Evolutionary conservation across 1,140 invertebrate species (phyloP), one percentile per base, ranked within the genome.

Genomic region (Zaprionus africanus): DNA sequence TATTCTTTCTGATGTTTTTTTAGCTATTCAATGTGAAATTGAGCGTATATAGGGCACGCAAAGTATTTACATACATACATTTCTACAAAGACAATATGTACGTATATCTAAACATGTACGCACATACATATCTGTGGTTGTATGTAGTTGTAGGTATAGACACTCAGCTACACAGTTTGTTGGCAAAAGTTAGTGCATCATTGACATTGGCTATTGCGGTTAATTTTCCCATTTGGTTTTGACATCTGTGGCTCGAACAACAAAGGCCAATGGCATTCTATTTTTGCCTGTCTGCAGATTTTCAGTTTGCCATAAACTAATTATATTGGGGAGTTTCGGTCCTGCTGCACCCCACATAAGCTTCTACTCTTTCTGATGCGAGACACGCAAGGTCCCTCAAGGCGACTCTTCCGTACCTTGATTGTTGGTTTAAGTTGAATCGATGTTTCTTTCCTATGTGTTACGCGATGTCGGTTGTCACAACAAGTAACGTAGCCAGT

Each of bases 181-280:
- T 90, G 85, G 78, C 84, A 88, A 81, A 67, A 76, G 71, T 68
- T 68, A 56, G 69, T 84, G 85, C 85, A 90, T 74, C 84, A 88
- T 88, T 88, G 84, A 88, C 84, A 90, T 88, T 88, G 84, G 84
- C 84, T 81, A 65, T 63, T 75, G 75, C 66, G 76, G 80, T 75
- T 61, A 82, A 63, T 67, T 46, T 78, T 65, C 66, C 76, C 41
- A 69, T 88, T 87, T 86, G 81, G 73, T 81, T 88, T 87, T 87
- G 80, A 78, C 64, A 76, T 67, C 41, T 75, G 84, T 46, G 41
- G 7, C 9, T n/a, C 54, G 77, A 76, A 49, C 73, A 71, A 51
- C 12, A 51, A 51, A 66, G 72, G 73, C 60, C 60, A 73, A 84
- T 81, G 77, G 81, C 65, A 61, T 69, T 81, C 81, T 87, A 87